Evolutionary conservation across 2,113 vertebrate species (phyloP).

Genomic region (Beaufortia kweichowensis): DNA sequence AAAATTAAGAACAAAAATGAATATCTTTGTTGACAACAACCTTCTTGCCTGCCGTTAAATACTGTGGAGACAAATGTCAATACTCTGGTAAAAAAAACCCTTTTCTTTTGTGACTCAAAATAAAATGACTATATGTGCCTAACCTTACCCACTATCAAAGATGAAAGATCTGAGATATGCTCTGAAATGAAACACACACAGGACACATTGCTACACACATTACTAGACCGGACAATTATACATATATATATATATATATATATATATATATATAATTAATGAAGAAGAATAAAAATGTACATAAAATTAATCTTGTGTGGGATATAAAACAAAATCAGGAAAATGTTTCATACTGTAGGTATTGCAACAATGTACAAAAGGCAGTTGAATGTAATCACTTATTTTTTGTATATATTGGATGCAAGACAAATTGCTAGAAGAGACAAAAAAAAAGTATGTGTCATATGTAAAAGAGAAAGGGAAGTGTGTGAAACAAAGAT

Average conservation of each 20-base stretch:
- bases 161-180: background rate
- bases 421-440: background rate
- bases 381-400: too few species aligned
- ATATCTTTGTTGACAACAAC: background rate
- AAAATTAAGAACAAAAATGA: too few species aligned
- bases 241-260: too few species aligned
- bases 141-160: background rate
- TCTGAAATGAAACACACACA: background rate
- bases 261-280: too few species aligned
- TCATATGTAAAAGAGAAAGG: background rate
- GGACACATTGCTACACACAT: background rate
- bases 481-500: background rate
- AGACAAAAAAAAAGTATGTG: background rate
- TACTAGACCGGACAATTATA: background rate
- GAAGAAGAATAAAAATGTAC: background rate
- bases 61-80: background rate
- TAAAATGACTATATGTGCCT: background rate
- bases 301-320: background rate
- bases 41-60: background rate
- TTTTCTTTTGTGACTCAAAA: conserved; percentile 33
- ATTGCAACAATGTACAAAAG: too few species aligned
- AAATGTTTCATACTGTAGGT: background rate
- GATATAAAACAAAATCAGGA: background rate
- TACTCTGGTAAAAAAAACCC: conserved; percentile 21
- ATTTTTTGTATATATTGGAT: background rate